Evolutionary conservation across 2,113 vertebrate species (phyloP), one percentile per base, ranked within the genome.

Genomic region (Philantomba maxwellii): DNA sequence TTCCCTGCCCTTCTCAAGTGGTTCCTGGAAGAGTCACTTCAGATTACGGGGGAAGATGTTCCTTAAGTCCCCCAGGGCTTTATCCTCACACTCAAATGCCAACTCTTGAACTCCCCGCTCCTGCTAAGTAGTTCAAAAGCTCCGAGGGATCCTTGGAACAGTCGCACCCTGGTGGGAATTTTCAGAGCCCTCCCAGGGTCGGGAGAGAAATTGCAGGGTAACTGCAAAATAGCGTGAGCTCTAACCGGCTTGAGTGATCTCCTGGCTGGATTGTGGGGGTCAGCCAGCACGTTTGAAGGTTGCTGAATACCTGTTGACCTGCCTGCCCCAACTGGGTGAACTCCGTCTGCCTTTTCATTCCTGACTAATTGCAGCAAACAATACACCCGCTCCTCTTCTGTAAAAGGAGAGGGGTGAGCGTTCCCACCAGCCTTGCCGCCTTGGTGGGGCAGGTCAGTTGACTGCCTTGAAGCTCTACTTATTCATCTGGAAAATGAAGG

Each of bases 161-260:
- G 51, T 58, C 17, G 39, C 62, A 80, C 94, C 96, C 96, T 93
- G 78, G 66, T 94, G 95, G 91, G 91, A 89, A 92, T 95, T 87
- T 96, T 93, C 94, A 91, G 87, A 96, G 94, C 80, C 66, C 96
- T 92, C 80, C 93, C 60, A 87, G 64, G 73, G 66, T 43, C 33
- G 6, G 70, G 85, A 92, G 89, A 91, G 93, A 82, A 78, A 80
- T 93, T 87, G 66, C 88, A 55, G 66, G 96, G 77, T 62, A 73
- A 45, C 87, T 10, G 58, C 75, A 58, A 85, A 60, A 60, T 15
- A 64, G 7, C 13, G 43, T 51, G 85, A 89, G 93, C 66, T 60
- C 4, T 82, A 36, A 49, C 83, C 2, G 1, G 96, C 88, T 9
- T 1, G 47, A 84, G 93, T 82, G 86, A 75, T 89, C 94, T 85